Conservation (phyloP, 92 coral and sea anemone genomes). For the Porites divaricata region DNA sequence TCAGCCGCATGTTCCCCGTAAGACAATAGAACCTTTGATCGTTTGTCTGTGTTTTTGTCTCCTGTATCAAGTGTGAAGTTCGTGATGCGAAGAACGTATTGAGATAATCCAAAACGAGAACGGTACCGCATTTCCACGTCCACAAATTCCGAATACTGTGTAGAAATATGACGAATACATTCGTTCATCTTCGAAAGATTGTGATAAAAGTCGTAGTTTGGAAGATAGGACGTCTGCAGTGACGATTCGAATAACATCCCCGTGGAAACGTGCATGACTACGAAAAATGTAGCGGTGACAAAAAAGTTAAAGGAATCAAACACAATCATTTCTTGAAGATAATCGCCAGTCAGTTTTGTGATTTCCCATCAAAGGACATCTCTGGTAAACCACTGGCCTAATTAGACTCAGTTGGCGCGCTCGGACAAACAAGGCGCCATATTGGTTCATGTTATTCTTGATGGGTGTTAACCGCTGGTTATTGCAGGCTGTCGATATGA, state of each 20-base stretch:
- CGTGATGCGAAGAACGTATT: slow-evolving; percentile 72
- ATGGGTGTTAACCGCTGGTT: slow-evolving; percentile 19
- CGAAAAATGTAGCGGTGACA: slow-evolving; percentile 46
- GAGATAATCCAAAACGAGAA: slow-evolving; percentile 82
- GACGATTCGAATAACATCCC: slow-evolving; percentile 70
- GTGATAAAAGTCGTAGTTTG: slow-evolving; percentile 76
- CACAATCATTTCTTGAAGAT: slow-evolving; percentile 33
- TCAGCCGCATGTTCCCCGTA: slow-evolving; percentile 90
- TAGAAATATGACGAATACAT: slow-evolving; percentile 72
- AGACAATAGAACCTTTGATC: slow-evolving; percentile 65
- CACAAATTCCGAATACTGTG: slow-evolving; percentile 67
- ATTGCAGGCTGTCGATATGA: not conserved
- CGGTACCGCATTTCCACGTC: slow-evolving; percentile 81
- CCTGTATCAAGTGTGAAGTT: slow-evolving; percentile 47
- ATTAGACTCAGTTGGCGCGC: too few relatives aligned
- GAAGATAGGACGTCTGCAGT: slow-evolving; percentile 53
- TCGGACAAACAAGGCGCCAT: not conserved
- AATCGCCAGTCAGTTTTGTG: not conserved
- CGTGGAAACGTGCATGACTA: slow-evolving; percentile 50
- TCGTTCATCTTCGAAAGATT: slow-evolving; percentile 76
- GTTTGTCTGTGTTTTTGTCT: slow-evolving; percentile 25
- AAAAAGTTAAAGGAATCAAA: not conserved
- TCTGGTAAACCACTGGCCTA: not conserved
- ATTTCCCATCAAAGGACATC: not conserved
- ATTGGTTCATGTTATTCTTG: not conserved